Percentiles rank a stretch among this genome's conserved stretches.
phyloP scores from a whole-genome alignment of 2,797 vertebrate species.

The Coluber constrictor region DNA sequence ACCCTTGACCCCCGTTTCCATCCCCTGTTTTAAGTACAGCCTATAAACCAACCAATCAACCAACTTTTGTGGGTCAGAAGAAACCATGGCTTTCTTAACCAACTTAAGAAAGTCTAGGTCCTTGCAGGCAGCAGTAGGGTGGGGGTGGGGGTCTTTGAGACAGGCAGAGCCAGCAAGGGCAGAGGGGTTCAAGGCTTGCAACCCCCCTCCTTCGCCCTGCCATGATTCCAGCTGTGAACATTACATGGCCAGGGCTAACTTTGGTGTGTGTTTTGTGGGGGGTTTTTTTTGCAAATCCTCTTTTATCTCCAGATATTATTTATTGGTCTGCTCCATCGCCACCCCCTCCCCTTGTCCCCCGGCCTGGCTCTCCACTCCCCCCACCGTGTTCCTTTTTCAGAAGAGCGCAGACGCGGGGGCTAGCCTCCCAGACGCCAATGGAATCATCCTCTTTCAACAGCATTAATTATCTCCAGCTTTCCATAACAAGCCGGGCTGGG shows the following conservation, averaged over 20 bases:
- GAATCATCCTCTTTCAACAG: constrained; percentile 77
- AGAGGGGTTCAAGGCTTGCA: neutral
- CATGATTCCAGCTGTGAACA: neutral
- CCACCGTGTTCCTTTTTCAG: constrained; percentile 66
- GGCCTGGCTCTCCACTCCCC: neutral
- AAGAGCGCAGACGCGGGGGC: constrained; percentile 76
- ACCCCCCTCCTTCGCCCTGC: neutral
- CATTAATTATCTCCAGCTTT: constrained; percentile 83
- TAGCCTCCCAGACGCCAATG: constrained; percentile 77
- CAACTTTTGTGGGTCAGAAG: neutral
- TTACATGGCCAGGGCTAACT: neutral
- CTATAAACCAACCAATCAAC: neutral
- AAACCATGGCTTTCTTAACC: neutral
- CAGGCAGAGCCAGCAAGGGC: too few species aligned
- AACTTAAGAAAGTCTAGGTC: too few species aligned
- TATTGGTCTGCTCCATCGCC: constrained; percentile 68
- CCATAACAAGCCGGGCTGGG: constrained; percentile 65
- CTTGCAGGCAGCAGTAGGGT: neutral
- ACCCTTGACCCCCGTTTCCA: neutral
- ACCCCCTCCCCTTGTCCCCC: neutral
- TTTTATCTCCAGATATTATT: constrained; percentile 65
- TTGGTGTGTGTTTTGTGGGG: neutral
- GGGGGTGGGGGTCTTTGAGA: neutral
- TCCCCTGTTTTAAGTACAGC: neutral
- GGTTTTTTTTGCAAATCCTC: constrained; percentile 18